These are phyloP conservation scores for Enteromius treurensis DNA, from an alignment of 2,797 vertebrate species.

Conservation along the genomic window DNA sequence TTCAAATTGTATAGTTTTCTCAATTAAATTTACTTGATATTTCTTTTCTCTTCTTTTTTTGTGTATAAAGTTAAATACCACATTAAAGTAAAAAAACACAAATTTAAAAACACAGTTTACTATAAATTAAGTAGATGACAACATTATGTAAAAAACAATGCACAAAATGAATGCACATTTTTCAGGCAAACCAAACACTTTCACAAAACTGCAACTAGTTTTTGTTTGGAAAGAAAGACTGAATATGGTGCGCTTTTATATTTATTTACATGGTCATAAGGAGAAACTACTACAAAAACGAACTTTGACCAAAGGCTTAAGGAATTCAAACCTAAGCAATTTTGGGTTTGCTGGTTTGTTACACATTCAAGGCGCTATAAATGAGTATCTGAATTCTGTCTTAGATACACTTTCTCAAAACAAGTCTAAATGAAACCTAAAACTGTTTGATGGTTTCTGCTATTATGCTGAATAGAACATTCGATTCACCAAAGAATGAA, in stretches of 20 bases:
- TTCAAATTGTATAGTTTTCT: background rate
- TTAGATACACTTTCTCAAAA: background rate
- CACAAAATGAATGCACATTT: background rate
- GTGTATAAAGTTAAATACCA: too few species aligned
- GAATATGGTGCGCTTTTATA: background rate
- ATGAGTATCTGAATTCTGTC: background rate
- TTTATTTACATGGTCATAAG: background rate
- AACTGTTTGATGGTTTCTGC: background rate
- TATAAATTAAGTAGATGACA: background rate
- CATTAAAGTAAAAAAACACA: background rate
- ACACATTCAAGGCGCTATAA: background rate
- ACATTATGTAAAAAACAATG: background rate
- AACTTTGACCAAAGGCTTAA: conserved; percentile 5
- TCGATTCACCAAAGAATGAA: background rate
- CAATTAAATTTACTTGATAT: background rate
- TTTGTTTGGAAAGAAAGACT: background rate
- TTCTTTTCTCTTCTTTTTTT: too few species aligned
- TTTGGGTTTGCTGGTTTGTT: background rate
- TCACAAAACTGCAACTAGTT: background rate
- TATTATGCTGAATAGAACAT: background rate
- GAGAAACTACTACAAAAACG: background rate
- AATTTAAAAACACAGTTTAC: background rate
- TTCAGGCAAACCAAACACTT: background rate
- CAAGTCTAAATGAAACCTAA: background rate
- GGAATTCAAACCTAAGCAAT: background rate